Conservation (phyloP, 2,113 vertebrate genomes). For the Cnemophilus loriae region DNA sequence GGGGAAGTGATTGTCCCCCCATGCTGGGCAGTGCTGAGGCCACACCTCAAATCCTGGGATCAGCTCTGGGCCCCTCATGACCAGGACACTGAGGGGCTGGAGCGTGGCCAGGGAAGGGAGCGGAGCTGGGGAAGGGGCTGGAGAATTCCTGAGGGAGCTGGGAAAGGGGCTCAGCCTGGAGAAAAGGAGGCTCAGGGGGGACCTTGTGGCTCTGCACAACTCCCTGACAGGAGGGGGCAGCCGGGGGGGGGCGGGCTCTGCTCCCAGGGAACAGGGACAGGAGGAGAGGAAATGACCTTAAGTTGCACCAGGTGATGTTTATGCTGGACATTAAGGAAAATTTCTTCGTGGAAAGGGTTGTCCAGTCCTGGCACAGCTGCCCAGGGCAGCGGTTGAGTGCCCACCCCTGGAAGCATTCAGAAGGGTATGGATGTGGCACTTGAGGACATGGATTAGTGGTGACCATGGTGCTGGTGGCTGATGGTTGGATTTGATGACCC, state of each 20-base stretch:
- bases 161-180: neutral
- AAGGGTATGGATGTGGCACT: fast-evolving
- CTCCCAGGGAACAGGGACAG: neutral
- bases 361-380: neutral
- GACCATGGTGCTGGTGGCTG: neutral
- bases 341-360: neutral
- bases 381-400: neutral
- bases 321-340: neutral
- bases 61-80: neutral
- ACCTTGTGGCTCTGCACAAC: neutral
- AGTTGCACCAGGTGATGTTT: fast-evolving
- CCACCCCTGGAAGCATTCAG: neutral
- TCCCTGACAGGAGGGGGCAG: neutral
- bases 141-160: neutral
- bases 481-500: neutral
- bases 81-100: neutral
- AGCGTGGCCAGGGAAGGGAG: fast-evolving
- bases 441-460: neutral
- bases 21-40: neutral
- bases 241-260: neutral
- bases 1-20: neutral
- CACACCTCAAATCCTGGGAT: neutral
- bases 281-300: fast-evolving
- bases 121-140: neutral
- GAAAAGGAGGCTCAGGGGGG: neutral